Evolutionary conservation across 2,113 vertebrate genomes (phyloP), one percentile per base, ranked within the genome.

Genomic region (Trichomycterus rosablanca): DNA sequence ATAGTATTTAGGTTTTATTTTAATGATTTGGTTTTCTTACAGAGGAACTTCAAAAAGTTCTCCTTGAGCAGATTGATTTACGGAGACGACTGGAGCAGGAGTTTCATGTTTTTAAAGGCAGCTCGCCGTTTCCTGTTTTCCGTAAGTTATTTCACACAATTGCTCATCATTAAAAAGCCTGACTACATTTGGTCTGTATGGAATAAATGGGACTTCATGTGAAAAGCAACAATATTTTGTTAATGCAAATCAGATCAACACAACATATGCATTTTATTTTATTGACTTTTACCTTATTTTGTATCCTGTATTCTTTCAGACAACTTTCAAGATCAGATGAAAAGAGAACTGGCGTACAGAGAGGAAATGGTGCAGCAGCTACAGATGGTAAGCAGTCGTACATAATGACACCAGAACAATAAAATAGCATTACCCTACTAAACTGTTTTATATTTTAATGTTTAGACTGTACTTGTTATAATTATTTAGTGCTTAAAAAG

Each of bases 271-370:
- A 16, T 63, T 46, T 57, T 16, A 42, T 18, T 20, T 63, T 46
- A 23, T 24, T 20, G 14, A 50, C 43, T 51, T 46, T 57, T 24
- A 24, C 16, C 30, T 5, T 19, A 34, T 22, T 32, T 28, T 56
- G 66, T 65, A 79, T 22, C 34, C 30, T 55, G 66, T 66, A 79
- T 45, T 19, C 20, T 7, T 24, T 58, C 81, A 98, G 95, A 97
- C 84, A 96, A 95, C 86, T 98, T 98, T 70, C 95, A 97, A 78
- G 94, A 98, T 78, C 95, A 98, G 73, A 97, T 98, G 95, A 98
- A 98, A 82, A 81, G 94, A 76, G 95, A 98, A 56, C 84, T 98
- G 60, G 92, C 95, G 1, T 98, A 98, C 85, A 86, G 94, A 83
- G 95, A 98, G 82, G 95, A 98, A 81, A 97, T 98, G 93, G 94